phyloP scores from a whole-genome alignment of 2,113 vertebrate genomes.

The Cheirogaleus medius region DNA sequence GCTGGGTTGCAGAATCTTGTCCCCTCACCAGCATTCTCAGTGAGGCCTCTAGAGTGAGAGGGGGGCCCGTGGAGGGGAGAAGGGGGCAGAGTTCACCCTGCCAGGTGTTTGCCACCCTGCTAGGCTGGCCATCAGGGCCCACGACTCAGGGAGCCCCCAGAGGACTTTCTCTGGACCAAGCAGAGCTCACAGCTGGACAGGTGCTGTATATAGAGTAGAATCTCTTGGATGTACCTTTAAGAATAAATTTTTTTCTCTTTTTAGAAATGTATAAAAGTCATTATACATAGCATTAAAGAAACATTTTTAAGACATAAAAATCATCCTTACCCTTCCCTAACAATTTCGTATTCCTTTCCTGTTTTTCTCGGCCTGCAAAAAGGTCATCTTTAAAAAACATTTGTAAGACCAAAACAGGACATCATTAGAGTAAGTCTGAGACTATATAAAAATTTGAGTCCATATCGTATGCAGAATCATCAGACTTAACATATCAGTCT shows the following conservation, averaged over 20 bases:
- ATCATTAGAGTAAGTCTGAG: background rate
- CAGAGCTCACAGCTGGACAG: background rate
- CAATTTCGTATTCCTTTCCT: background rate
- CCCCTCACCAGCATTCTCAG: background rate
- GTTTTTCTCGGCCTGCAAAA: background rate
- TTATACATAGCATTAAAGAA: background rate
- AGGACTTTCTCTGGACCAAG: background rate
- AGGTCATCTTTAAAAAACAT: slow-evolving; percentile 40
- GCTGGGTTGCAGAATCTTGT: background rate
- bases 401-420: background rate
- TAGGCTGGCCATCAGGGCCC: background rate
- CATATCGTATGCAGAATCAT: background rate
- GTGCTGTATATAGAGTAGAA: background rate
- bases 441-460: background rate
- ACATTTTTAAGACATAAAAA: background rate
- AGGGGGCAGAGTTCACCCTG: background rate
- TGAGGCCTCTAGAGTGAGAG: background rate
- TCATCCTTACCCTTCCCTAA: background rate
- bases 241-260: slow-evolving; percentile 59
- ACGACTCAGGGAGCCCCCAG: background rate
- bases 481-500: background rate
- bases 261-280: slow-evolving; percentile 52
- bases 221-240: slow-evolving; percentile 36
- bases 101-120: background rate
- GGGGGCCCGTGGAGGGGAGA: background rate